These are phyloP conservation scores for Mesoligia furuncula DNA, from an alignment of 2,888 invertebrate genomes.

Conservation along the genomic window DNA sequence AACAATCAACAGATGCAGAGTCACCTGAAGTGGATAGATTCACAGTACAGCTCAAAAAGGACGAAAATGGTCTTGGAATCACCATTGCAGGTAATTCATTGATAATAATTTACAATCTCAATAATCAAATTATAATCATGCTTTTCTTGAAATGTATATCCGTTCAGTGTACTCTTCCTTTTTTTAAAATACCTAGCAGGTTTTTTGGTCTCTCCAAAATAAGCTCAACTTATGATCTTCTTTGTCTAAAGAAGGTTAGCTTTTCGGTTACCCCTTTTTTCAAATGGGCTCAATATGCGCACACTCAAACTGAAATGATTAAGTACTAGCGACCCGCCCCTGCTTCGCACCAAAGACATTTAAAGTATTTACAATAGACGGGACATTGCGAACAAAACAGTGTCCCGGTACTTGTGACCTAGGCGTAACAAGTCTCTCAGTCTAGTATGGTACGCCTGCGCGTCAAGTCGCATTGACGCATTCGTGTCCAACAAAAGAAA, in stretches of 20 bases:
- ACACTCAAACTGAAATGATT: not conserved
- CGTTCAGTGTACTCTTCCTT: not conserved
- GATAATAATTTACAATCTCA: not conserved
- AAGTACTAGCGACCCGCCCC: not conserved
- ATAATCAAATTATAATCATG: not conserved
- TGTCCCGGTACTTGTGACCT: no score
- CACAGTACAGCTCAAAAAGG: constrained; percentile 98
- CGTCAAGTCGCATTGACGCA: no score
- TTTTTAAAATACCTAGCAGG: not conserved
- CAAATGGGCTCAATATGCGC: not conserved
- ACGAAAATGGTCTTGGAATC: constrained; percentile 97
- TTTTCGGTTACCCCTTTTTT: not conserved
- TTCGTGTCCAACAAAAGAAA: no score
- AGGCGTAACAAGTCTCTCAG: no score
- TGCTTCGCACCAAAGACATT: no score
- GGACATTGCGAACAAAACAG: no score
- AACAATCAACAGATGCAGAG: constrained; percentile 89
- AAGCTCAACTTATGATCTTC: not conserved
- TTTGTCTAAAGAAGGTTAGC: not conserved
- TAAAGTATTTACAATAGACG: no score
- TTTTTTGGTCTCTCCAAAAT: not conserved
- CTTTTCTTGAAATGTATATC: not conserved
- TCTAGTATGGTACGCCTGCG: no score
- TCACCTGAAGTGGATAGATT: constrained; percentile 98
- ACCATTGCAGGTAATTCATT: constrained; percentile 94